Conservation (phyloP, 2,888 invertebrate species). For the Drosophila phalerata region DNA sequence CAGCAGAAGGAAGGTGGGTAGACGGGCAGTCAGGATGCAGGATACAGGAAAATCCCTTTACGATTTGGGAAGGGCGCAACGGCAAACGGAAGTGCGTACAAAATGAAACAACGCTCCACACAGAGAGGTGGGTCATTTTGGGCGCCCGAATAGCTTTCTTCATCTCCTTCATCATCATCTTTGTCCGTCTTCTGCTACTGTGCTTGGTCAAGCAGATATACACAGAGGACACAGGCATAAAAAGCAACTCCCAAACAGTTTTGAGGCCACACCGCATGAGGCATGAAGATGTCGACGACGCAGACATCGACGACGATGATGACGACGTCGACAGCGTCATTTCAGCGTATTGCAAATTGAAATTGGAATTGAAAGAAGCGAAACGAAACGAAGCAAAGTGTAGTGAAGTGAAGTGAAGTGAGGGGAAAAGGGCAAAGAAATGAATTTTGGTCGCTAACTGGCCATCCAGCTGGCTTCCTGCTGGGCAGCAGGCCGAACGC, state of each 20-base stretch:
- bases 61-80: constrained; percentile 52
- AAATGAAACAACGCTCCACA: constrained; percentile 70
- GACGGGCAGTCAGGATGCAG: constrained; percentile 54
- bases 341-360: constrained; percentile 79
- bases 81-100: constrained; percentile 78
- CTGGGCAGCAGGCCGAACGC: constrained; percentile 64
- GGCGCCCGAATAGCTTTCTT: constrained; percentile 39
- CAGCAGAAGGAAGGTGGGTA: constrained; percentile 7
- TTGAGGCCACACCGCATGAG: constrained; percentile 58
- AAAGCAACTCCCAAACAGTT: constrained; percentile 35
- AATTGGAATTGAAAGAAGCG: constrained; percentile 78
- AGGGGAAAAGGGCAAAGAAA: constrained; percentile 50
- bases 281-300: constrained; percentile 55
- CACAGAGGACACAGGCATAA: constrained; percentile 32
- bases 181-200: constrained; percentile 30
- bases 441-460: constrained; percentile 77
- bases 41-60: constrained; percentile 81
- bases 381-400: constrained; percentile 57
- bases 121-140: constrained; percentile 31
- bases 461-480: constrained; percentile 77
- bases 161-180: background rate
- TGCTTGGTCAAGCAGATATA: constrained; percentile 81
- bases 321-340: constrained; percentile 52
- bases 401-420: background rate
- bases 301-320: constrained; percentile 14